Evolutionary conservation across 2,797 vertebrate genomes (phyloP).

Genomic region (Oreonectes daqikongensis): DNA sequence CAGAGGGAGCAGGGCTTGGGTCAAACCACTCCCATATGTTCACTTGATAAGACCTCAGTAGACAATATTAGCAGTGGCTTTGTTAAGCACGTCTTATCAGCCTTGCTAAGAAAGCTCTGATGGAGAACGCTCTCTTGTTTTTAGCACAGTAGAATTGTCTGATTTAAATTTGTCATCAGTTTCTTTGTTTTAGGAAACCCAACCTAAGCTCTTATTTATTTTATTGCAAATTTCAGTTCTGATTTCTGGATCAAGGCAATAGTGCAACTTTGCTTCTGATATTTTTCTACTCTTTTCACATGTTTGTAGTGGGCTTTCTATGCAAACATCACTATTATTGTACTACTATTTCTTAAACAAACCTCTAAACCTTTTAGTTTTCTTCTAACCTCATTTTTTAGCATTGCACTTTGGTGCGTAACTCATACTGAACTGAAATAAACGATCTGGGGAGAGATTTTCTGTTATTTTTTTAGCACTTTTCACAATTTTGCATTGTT

Average conservation of each 20-base stretch:
- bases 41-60: slow-evolving; percentile 8
- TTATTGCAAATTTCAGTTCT: neutral
- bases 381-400: neutral
- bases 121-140: neutral
- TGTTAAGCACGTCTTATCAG: slow-evolving; percentile 32
- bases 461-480: too few species aligned
- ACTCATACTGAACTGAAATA: neutral
- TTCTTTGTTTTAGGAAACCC: neutral
- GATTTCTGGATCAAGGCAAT: neutral
- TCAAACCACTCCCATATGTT: slow-evolving; percentile 58
- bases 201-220: neutral
- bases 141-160: neutral
- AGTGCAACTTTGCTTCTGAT: neutral
- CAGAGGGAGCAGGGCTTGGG: slow-evolving; percentile 73
- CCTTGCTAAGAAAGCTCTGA: slow-evolving; percentile 3
- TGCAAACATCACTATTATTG: neutral
- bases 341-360: neutral
- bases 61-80: slow-evolving; percentile 28
- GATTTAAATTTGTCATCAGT: neutral
- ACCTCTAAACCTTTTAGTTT: neutral
- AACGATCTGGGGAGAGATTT: neutral
- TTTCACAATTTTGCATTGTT: too few species aligned
- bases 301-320: neutral
- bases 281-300: neutral
- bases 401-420: neutral